These are phyloP conservation scores for Alectoris magna DNA, from an alignment of 2,797 vertebrate species.

Conservation along the genomic window DNA sequence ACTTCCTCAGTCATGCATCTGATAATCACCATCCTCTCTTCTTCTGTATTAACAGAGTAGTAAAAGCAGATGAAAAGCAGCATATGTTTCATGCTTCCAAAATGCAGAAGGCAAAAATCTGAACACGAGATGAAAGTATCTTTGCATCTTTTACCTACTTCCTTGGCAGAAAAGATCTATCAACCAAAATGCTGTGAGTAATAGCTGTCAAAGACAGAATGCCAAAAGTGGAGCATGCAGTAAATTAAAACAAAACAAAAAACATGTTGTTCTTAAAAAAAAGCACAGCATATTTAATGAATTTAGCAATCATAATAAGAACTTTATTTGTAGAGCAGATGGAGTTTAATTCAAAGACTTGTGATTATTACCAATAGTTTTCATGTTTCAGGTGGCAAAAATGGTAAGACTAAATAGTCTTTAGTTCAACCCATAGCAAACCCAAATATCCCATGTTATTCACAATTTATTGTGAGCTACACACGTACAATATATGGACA, in stretches of 20 bases:
- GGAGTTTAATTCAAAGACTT: background rate
- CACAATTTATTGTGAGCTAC: background rate
- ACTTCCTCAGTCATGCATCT: slow-evolving; percentile 37
- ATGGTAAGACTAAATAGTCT: background rate
- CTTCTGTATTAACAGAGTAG: slow-evolving; percentile 15
- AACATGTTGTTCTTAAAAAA: background rate
- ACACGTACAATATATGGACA: background rate
- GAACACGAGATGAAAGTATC: slow-evolving; percentile 35
- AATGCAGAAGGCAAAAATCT: background rate
- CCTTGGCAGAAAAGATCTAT: background rate
- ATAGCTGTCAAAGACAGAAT: slow-evolving; percentile 44
- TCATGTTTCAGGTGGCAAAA: background rate
- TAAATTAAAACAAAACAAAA: background rate
- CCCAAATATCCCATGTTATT: background rate
- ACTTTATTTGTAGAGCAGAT: background rate
- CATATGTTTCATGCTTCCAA: slow-evolving; percentile 1
- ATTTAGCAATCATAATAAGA: background rate
- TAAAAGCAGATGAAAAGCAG: slow-evolving; percentile 33
- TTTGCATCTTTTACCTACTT: background rate
- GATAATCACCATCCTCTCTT: background rate
- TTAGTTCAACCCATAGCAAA: background rate
- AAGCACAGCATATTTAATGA: slow-evolving; percentile 19
- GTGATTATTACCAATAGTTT: background rate
- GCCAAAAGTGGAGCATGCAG: slow-evolving; percentile 33
- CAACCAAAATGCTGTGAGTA: slow-evolving; percentile 72